Evolutionary conservation across 2,888 invertebrate species (phyloP), one percentile per base, ranked within the genome.

Genomic region (Bugulina stolonifera): DNA sequence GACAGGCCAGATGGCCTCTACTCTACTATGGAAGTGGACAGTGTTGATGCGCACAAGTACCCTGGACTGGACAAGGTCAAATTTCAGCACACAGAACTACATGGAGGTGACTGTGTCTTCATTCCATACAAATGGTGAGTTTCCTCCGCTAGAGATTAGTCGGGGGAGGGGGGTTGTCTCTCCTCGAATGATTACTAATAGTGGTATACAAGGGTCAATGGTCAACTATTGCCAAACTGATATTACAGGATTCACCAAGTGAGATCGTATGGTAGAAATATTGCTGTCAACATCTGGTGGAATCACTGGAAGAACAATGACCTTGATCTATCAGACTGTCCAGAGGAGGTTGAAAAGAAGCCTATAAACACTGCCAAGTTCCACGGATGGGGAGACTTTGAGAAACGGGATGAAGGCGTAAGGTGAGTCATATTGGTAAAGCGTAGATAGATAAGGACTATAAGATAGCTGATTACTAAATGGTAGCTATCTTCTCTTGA

Each of bases 241-340:
- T 5, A 43, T 43, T 70, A 2, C 14, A 70, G 82, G 82, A 81
- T 82, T 64, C 82, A 82, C 69, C 82, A 82, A 73, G 82, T 82
- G 1, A 73, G 80, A n/a, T 82, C 82, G 0, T 79, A 75, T 72
- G 78, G 76, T 58, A 80, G 81, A 75, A 82, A 82, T 72, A 71
- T 82, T 25, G 82, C 82, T 10, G 81, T 82, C 1, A 82, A 82
- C 75, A 74, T 81, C 54, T 82, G 81, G 81, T 82, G 81, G 81
- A 77, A 78, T 69, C 79, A 80, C 71, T 75, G 78, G 70, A 72
- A 75, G 25, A 75, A 73, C 22, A 35, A 74, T 0, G 74, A 77
- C 1, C 58, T 80, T 3, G 74, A 80, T 72, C 74, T 76, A 35
- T 71, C 73, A 25, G 54, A 73, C n/a, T 81, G 81, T 32, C 64